Evolutionary conservation across 2,888 invertebrate genomes (phyloP).

Genomic region (Buathra laborator): DNA sequence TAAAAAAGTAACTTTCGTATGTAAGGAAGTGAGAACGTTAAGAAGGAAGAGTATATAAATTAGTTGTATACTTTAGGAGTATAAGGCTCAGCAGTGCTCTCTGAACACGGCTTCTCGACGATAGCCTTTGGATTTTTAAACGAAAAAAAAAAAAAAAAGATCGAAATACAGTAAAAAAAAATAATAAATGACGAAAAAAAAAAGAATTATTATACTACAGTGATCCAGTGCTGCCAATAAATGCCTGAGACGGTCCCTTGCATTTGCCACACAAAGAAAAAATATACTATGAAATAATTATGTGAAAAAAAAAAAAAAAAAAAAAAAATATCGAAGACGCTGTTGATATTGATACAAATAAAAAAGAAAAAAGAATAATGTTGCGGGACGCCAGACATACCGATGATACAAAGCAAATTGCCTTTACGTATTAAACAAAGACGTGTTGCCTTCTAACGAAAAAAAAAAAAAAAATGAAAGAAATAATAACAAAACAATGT

Average conservation of each 20-base stretch:
- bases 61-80: conserved; percentile 61
- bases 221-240: conserved; percentile 84
- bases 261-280: conserved; percentile 75
- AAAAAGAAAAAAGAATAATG: conserved; percentile 65
- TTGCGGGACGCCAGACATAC: conserved; percentile 82
- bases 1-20: conserved; percentile 61
- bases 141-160: conserved; percentile 56
- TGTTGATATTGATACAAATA: conserved; percentile 66
- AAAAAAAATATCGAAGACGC: conserved; percentile 44
- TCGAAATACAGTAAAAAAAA: conserved; percentile 46
- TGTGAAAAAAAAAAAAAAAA: conserved; percentile 35
- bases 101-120: conserved; percentile 72
- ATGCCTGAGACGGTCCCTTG: conserved; percentile 83
- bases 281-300: conserved; percentile 57
- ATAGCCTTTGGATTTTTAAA: conserved; percentile 72
- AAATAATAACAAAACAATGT: conserved; percentile 68
- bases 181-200: conserved; percentile 60
- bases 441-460: conserved; percentile 84
- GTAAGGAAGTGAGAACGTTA: conserved; percentile 63
- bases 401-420: conserved; percentile 85
- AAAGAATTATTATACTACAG: conserved; percentile 74
- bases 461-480: conserved; percentile 77
- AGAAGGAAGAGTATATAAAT: conserved; percentile 52
- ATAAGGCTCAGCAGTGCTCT: conserved; percentile 77
- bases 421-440: conserved; percentile 84